Conservation (phyloP, 2,888 invertebrate genomes). For the Cryptophagus acutangulus region DNA sequence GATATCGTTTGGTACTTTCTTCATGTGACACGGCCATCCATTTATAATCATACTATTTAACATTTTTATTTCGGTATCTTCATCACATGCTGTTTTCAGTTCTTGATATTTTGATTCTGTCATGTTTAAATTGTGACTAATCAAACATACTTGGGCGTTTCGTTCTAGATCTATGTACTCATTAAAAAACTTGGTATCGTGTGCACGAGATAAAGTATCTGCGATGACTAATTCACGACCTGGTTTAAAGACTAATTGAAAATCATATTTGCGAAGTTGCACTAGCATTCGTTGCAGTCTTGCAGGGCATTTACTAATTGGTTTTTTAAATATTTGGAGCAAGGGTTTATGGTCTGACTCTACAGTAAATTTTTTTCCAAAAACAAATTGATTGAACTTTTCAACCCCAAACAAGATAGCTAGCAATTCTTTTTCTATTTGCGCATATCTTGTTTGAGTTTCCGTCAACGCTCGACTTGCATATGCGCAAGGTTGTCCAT, state of each 20-base stretch:
- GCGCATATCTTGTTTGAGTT: conserved; percentile 11
- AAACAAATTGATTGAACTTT: conserved; percentile 10
- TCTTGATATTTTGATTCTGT: conserved; percentile 14
- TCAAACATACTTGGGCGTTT: conserved; percentile 15
- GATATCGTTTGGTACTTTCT: conserved; percentile 13
- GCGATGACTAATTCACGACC: conserved; percentile 19
- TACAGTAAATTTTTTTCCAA: conserved; percentile 13
- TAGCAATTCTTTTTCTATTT: conserved; percentile 10
- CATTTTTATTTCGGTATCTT: conserved; percentile 22
- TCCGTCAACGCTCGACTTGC: conserved; percentile 11
- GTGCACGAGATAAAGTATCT: conserved; percentile 19
- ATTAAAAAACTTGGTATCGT: conserved; percentile 12
- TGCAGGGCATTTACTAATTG: conserved; percentile 13
- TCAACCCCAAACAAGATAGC: conserved; percentile 8
- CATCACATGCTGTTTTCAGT: conserved; percentile 12
- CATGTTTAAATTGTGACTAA: conserved; percentile 1
- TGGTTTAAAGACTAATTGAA: conserved; percentile 16
- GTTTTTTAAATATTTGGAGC: conserved; percentile 16
- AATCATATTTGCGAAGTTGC: conserved; percentile 15
- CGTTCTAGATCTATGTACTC: conserved; percentile 13
- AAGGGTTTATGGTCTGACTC: conserved; percentile 24
- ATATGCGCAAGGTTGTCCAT: conserved; percentile 8
- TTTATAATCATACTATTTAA: conserved; percentile 23
- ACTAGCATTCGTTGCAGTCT: conserved; percentile 16
- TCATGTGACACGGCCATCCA: conserved; percentile 27